These are phyloP conservation scores for Hystrix brachyura DNA, from an alignment of 2,113 vertebrate species.

Conservation along the genomic window DNA sequence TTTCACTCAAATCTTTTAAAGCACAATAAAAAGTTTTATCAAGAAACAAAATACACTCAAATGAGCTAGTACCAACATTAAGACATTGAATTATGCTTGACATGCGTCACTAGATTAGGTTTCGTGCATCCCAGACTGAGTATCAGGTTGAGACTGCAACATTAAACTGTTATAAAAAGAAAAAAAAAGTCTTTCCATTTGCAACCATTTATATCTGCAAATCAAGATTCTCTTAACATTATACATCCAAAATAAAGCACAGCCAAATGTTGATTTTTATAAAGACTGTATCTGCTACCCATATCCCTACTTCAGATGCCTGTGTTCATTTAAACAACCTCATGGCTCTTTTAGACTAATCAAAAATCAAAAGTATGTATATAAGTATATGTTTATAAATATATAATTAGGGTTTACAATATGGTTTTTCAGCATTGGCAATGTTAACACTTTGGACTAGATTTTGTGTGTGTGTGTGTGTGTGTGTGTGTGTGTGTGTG, in stretches of 20 bases:
- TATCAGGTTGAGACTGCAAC: background rate
- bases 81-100: background rate
- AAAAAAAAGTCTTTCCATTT: background rate
- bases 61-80: background rate
- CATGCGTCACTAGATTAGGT: too few relatives aligned
- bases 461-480: background rate
- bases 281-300: background rate
- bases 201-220: background rate
- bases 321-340: background rate
- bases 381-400: background rate
- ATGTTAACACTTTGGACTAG: background rate
- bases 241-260: background rate
- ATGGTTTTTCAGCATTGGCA: background rate
- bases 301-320: background rate
- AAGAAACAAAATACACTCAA: background rate
- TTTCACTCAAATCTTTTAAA: background rate
- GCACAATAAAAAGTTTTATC: background rate
- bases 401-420: background rate
- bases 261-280: background rate
- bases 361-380: background rate
- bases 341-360: background rate
- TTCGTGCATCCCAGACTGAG: background rate
- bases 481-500: background rate
- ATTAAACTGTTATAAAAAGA: background rate
- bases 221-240: background rate